Percentiles rank a stretch among this genome's conserved stretches.
Evolutionary conservation across 1,140 invertebrate species (phyloP).

Genomic region (Hermetia illucens): DNA sequence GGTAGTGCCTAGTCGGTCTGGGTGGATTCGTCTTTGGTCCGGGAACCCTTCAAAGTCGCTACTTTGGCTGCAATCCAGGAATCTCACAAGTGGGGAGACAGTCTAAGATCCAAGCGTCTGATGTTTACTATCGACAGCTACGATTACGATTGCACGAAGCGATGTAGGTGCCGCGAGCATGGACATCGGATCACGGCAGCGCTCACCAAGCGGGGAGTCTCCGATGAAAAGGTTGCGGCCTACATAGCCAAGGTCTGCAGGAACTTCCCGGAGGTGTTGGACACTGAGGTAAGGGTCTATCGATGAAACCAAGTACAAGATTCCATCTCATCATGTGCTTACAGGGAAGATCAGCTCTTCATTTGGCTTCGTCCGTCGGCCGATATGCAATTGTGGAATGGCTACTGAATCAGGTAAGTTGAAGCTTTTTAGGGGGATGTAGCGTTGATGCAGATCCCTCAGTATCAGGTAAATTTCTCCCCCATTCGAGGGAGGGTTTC

Average conservation of each 20-base stretch:
- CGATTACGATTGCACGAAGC: slow-evolving; percentile 32
- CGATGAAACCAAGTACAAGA: not conserved
- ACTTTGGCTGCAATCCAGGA: too few species aligned
- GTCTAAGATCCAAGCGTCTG: too few species aligned
- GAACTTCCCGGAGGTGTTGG: slow-evolving; percentile 34
- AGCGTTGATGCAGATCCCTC: too few species aligned
- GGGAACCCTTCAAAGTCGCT: too few species aligned
- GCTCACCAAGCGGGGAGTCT: slow-evolving; percentile 35
- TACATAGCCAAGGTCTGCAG: slow-evolving; percentile 38
- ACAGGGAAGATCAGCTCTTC: slow-evolving; percentile 43
- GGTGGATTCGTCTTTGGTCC: too few species aligned
- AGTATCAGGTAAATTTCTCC: too few species aligned
- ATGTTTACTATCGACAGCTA: slow-evolving; percentile 7
- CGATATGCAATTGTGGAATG: slow-evolving; percentile 43
- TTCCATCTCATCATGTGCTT: slow-evolving; percentile 22
- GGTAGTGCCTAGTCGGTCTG: too few species aligned
- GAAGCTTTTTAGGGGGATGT: not conserved
- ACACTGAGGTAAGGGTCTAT: slow-evolving; percentile 24
- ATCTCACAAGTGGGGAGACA: too few species aligned
- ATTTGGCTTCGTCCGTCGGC: slow-evolving; percentile 51
- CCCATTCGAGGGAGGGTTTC: too few species aligned
- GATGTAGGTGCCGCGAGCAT: slow-evolving; percentile 39
- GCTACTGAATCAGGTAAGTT: slow-evolving; percentile 36
- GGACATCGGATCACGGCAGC: slow-evolving; percentile 37
- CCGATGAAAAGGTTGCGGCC: slow-evolving; percentile 32